Evolutionary conservation across 2,888 invertebrate species (phyloP), one percentile per base, ranked within the genome.

Genomic region (Archips crataeganus): DNA sequence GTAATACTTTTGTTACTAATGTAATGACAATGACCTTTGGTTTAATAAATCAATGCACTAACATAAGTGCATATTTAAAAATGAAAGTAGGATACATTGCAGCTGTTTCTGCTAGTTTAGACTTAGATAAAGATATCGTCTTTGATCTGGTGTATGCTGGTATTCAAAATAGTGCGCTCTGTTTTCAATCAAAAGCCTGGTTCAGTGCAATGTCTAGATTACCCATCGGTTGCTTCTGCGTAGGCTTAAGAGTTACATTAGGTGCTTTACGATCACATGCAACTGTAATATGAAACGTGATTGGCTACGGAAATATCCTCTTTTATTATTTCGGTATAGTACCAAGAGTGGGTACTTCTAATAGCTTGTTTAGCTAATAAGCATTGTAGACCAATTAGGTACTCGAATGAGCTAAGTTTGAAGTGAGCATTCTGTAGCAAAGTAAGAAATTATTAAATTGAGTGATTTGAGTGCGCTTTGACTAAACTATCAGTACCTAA

Each of bases 211-310:
- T 61, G 75, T 79, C 78, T 82, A 81, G 80, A 83, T 80, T 78
- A 77, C 77, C 77, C 69, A 51, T 70, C 23, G 54, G 72, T 70
- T 85, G 87, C 73, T 70, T 77, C 82, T 85, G 87, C 84, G 79
- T 84, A 85, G 78, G 79, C 77, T 88, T 87, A 87, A 82, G 77
- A 80, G 69, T 60, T 83, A 79, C 82, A 83, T 83, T 83, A 80
- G 76, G 64, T 64, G 64, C 70, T 70, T 61, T 70, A 61, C 64
- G 69, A 74, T 61, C 65, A 54, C 34, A 65, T 9, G 49, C 60
- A 32, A 65, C 49, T 57, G 39, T 42, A 61, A 3, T 65, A 54
- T 45, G 15, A 39, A 63, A 68, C 54, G 39, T 36, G n/a, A 42
- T 23, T 34, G 9, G 47, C 45, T 15, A 15, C 47, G 54, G 23